phyloP scores from a whole-genome alignment of 2,113 vertebrate genomes.

The Pungitius pungitius region DNA sequence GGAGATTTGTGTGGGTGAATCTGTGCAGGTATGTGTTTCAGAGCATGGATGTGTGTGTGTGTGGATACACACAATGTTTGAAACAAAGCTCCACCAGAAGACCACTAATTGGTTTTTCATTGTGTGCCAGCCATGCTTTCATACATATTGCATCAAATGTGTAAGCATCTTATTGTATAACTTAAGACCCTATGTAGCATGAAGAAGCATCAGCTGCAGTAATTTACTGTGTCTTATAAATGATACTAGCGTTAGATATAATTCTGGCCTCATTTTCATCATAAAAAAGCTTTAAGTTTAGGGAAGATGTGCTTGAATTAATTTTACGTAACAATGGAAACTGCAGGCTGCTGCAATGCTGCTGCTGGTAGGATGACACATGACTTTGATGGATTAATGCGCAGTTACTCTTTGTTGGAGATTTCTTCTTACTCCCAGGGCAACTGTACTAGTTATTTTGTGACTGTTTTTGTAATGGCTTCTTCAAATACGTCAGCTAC shows the following conservation, averaged over 20 bases:
- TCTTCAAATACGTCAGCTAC: conserved; percentile 18
- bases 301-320: not conserved
- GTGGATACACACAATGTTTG: conserved; percentile 14
- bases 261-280: conserved; percentile 12
- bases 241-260: not conserved
- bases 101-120: conserved; percentile 51
- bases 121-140: conserved; percentile 26
- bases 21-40: conserved; percentile 24
- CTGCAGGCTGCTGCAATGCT: conserved; percentile 6
- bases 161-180: conserved; percentile 28
- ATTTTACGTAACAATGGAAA: not conserved
- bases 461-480: conserved; percentile 17
- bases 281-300: not conserved
- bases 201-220: not conserved
- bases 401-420: conserved; percentile 17
- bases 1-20: conserved; percentile 63
- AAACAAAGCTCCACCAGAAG: conserved; percentile 37
- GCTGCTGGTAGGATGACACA: conserved; percentile 12
- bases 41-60: conserved; percentile 21
- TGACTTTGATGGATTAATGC: conserved; percentile 37
- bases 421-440: not conserved
- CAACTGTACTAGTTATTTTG: conserved; percentile 4
- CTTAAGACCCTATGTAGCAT: not conserved
- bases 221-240: conserved; percentile 8
- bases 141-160: conserved; percentile 17